A percentile compares a stretch with the other conserved stretches of the same genome.
Evolutionary conservation across 1,140 invertebrate genomes (phyloP).

Genomic region (Leptopilina clavipes): DNA sequence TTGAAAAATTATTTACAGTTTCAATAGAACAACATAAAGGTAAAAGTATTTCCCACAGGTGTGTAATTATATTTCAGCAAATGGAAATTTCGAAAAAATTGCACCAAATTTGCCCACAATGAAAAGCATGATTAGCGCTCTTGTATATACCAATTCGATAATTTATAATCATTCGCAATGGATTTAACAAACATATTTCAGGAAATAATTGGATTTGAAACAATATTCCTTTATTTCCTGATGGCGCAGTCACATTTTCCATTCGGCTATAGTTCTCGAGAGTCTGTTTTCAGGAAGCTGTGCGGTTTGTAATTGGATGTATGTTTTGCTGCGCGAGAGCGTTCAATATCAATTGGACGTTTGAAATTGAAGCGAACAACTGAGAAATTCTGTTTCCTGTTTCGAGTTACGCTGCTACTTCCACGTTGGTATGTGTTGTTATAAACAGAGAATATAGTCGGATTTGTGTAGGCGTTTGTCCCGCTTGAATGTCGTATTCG

Average conservation of each 20-base stretch:
- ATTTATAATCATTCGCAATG: too few relatives aligned
- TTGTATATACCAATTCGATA: too few relatives aligned
- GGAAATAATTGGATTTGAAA: neutral
- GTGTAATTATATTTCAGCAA: too few relatives aligned
- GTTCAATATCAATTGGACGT: slow-evolving; percentile 12
- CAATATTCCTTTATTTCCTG: neutral
- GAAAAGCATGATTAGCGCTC: too few relatives aligned
- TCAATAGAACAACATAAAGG: too few relatives aligned
- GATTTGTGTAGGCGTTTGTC: neutral
- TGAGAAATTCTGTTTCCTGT: slow-evolving; percentile 27
- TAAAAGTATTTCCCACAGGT: too few relatives aligned
- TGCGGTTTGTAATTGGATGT: slow-evolving; percentile 23
- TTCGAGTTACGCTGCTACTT: neutral
- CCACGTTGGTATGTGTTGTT: too few relatives aligned
- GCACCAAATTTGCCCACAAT: too few relatives aligned
- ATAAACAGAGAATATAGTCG: neutral
- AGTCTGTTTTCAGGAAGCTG: slow-evolving; percentile 5
- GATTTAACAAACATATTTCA: too few relatives aligned
- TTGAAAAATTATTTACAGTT: too few relatives aligned
- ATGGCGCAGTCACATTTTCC: slow-evolving; percentile 15
- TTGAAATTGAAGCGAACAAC: slow-evolving; percentile 18
- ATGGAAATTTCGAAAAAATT: too few relatives aligned
- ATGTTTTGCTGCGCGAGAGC: neutral
- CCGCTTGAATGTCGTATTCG: neutral
- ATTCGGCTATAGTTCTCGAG: too few relatives aligned